Evolutionary conservation across 2,797 vertebrate species (phyloP).

Genomic region (Spinus pinus): DNA sequence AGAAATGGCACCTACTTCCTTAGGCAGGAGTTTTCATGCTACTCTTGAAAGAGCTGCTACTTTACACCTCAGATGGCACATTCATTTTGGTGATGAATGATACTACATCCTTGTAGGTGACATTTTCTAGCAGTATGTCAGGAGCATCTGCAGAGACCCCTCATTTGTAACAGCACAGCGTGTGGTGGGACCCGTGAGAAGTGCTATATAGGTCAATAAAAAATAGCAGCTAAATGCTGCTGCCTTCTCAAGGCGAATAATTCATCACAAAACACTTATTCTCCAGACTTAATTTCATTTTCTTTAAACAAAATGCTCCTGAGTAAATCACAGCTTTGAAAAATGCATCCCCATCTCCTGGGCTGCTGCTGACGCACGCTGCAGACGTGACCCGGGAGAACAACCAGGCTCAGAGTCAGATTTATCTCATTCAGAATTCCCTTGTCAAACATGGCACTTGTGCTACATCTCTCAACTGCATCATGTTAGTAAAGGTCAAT

Average conservation of each 20-base stretch:
- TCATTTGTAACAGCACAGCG: not conserved
- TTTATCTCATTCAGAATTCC: constrained; percentile 12
- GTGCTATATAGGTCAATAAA: constrained; percentile 42
- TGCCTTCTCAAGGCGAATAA: constrained; percentile 14
- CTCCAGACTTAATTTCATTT: constrained; percentile 46
- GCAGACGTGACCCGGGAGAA: not conserved
- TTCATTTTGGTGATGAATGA: not conserved
- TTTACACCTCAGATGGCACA: constrained; percentile 8
- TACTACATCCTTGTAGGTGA: not conserved
- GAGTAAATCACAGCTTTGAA: not conserved
- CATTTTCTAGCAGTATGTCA: constrained; percentile 17
- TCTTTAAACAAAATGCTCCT: constrained; percentile 28
- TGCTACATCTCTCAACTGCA: not conserved
- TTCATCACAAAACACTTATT: constrained; percentile 24
- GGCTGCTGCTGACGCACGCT: not conserved
- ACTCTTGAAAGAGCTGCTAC: not conserved
- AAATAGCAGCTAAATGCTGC: constrained; percentile 36
- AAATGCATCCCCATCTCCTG: not conserved
- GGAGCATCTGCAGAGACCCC: constrained; percentile 21
- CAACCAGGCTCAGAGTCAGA: not conserved
- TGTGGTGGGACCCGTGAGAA: not conserved
- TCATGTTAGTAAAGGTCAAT: not conserved
- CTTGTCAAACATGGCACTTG: not conserved
- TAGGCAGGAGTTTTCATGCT: not conserved
- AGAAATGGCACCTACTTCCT: not conserved